Conservation (phyloP, 2,113 vertebrate genomes). For the Maccullochella peelii region DNA sequence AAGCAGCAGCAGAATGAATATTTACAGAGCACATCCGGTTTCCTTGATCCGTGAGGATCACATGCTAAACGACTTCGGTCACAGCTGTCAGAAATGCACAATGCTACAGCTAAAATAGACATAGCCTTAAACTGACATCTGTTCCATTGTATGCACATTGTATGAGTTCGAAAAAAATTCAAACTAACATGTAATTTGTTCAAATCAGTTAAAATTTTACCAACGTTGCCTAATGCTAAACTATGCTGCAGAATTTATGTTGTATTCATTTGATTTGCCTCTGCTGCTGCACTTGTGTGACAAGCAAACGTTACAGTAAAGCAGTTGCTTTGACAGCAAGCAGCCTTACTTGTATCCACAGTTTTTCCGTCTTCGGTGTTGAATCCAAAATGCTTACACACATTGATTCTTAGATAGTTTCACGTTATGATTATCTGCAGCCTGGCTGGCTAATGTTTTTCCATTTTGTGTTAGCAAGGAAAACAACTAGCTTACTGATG, state of each 20-base stretch:
- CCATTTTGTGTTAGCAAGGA: background rate
- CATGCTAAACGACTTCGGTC: background rate
- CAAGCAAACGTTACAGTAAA: background rate
- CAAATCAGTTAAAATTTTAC: background rate
- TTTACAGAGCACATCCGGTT: background rate
- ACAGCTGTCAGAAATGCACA: background rate
- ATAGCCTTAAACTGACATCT: too few relatives aligned
- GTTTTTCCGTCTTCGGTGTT: background rate
- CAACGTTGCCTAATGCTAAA: background rate
- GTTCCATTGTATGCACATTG: too few relatives aligned
- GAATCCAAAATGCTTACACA: background rate
- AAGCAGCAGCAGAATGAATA: conserved; percentile 12
- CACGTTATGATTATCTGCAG: background rate
- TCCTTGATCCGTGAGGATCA: background rate
- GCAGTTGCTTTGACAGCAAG: background rate
- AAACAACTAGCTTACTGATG: background rate
- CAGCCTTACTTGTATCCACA: too few relatives aligned
- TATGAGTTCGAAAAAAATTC: background rate
- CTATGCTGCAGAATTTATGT: background rate
- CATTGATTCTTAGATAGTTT: background rate
- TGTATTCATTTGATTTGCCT: background rate
- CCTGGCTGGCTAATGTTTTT: background rate
- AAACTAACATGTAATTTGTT: background rate
- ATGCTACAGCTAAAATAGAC: too few relatives aligned
- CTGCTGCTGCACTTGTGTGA: background rate